Evolutionary conservation across 1,140 invertebrate genomes (phyloP), one percentile per base, ranked within the genome.

Genomic region (Psilanteris sp.): DNA sequence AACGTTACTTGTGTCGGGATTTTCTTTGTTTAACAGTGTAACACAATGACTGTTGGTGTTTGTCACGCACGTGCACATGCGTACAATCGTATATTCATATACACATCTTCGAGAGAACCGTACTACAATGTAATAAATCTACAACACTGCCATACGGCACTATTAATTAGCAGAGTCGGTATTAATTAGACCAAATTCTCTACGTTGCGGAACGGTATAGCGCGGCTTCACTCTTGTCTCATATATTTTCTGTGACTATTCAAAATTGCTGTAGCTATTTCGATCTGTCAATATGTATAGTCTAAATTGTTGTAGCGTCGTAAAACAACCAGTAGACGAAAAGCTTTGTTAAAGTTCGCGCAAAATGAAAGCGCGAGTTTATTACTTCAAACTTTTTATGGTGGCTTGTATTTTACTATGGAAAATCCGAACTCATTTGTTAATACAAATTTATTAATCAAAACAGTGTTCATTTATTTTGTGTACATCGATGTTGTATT

Each of bases 131-230:
- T 55, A 43, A 75, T 75, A 75, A 75, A 75, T 75, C 62, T 57
- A 48, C 55, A 50, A 32, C 41, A 36, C 37, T 67, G 55, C 48
- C 57, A 62, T 62, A 68, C 62, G 64, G 54, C 46, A 68, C 64
- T 57, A 75, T 75, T 75, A 75, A 75, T 75, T 68, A 75, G 72
- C 72, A 74, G 52, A 44, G 27, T 64, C 39, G 57, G 62, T 75
- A 75, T 75, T 75, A 75, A 75, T 75, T 75, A 68, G 62, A 75
- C 55, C 55, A 50, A 68, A 75, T 75, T 75, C 72, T 64, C 37
- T 27, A n/a, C 72, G 62, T 57, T 57, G 72, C 72, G 41, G 57
- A 68, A 68, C 64, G 62, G 36, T 57, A 48, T 39, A 41, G 43
- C 44, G 43, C 34, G 54, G 55, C 50, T 61, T 59, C 50, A 48